A percentile compares a stretch with the other conserved stretches of the same genome.
phyloP scores from a whole-genome alignment of 2,797 vertebrate species.

The Aphelocoma californica region DNA sequence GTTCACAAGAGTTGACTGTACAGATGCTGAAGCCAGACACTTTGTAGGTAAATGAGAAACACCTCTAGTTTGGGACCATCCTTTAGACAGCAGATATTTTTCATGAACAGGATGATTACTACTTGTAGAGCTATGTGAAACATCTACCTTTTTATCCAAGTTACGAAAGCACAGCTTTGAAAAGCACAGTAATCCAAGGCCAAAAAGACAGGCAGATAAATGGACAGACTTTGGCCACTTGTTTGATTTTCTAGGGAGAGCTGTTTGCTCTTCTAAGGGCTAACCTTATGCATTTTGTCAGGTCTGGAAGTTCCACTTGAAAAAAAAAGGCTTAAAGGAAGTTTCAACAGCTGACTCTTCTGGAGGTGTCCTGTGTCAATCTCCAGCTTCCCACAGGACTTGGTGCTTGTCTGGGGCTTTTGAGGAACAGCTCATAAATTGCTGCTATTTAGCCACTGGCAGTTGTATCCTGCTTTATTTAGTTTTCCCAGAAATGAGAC shows the following conservation, averaged over 20 bases:
- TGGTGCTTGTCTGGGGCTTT: neutral
- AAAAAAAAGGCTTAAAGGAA: neutral
- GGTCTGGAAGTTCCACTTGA: neutral
- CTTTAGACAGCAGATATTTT: neutral
- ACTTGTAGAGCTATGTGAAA: neutral
- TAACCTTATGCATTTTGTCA: neutral
- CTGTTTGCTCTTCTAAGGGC: neutral
- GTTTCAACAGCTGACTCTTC: neutral
- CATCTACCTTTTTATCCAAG: neutral
- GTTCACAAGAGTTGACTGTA: neutral
- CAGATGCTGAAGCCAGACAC: neutral
- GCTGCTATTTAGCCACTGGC: neutral
- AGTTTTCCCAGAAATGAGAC: neutral
- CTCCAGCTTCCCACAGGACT: neutral
- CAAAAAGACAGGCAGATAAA: neutral
- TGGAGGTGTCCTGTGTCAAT: neutral
- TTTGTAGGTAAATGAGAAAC: neutral
- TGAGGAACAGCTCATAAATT: neutral
- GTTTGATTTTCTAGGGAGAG: neutral
- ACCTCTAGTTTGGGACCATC: neutral
- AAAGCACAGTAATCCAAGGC: neutral
- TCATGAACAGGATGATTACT: neutral
- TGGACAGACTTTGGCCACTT: neutral
- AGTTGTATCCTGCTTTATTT: neutral
- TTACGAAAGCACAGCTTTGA: neutral